Conservation (phyloP, 2,113 vertebrate species). For the Centropus bengalensis region DNA sequence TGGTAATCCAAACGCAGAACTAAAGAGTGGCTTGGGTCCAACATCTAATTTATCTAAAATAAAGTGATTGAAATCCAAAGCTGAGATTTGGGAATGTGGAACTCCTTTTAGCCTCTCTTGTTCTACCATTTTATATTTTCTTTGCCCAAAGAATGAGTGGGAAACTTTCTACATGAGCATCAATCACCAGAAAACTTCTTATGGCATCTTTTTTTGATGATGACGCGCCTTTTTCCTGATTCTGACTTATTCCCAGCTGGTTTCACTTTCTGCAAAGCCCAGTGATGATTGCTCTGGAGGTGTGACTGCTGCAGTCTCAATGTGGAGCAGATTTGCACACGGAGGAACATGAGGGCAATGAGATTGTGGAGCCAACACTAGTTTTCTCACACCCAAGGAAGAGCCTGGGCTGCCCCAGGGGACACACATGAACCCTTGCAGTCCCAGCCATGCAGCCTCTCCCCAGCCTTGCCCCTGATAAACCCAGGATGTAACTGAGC, state of each 20-base stretch:
- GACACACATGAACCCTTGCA: background rate
- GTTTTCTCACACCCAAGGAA: background rate
- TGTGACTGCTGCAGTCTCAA: background rate
- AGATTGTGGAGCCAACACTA: no score
- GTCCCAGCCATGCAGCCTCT: background rate
- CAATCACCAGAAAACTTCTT: background rate
- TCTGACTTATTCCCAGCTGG: background rate
- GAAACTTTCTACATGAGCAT: background rate
- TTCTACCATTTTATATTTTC: background rate
- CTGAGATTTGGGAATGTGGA: background rate
- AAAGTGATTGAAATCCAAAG: background rate
- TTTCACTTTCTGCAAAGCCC: background rate
- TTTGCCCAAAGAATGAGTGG: background rate
- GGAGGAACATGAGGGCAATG: rapidly evolving
- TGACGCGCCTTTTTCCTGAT: background rate
- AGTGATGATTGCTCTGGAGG: background rate
- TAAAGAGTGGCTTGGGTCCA: background rate
- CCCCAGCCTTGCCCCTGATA: background rate
- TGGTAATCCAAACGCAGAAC: constrained; percentile 23
- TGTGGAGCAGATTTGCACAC: background rate
- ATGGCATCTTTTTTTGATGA: background rate
- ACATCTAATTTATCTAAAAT: background rate
- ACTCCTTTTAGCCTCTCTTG: background rate
- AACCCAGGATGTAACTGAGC: background rate
- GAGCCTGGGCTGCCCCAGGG: background rate